phyloP scores from a whole-genome alignment of 2,113 vertebrate genomes.

The Anolis carolinensis region DNA sequence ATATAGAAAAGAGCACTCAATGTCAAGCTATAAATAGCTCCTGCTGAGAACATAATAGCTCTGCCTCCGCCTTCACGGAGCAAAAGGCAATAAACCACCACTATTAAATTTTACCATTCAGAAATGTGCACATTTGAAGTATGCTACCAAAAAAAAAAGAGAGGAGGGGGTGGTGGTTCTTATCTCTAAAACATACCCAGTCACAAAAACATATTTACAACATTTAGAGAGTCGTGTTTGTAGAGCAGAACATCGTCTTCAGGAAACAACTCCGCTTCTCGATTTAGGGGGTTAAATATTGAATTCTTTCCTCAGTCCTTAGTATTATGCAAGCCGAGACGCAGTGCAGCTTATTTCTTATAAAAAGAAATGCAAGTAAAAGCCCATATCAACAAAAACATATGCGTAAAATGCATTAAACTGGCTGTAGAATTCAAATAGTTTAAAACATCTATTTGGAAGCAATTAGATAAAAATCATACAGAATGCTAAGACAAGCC shows the following conservation, averaged over 20 bases:
- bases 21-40: slow-evolving; percentile 81
- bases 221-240: slow-evolving; percentile 61
- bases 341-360: too few relatives aligned
- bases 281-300: slow-evolving; percentile 61
- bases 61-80: slow-evolving; percentile 71
- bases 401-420: too few relatives aligned
- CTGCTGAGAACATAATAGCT: slow-evolving; percentile 73
- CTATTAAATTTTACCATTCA: slow-evolving; percentile 72
- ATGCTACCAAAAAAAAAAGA: slow-evolving; percentile 47
- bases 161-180: slow-evolving; percentile 24
- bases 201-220: slow-evolving; percentile 71
- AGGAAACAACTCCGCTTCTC: slow-evolving; percentile 50
- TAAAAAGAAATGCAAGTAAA: too few relatives aligned
- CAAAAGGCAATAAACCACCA: slow-evolving; percentile 74
- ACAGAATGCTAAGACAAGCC: too few relatives aligned
- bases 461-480: too few relatives aligned
- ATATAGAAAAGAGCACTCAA: slow-evolving; percentile 77
- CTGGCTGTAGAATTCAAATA: too few relatives aligned
- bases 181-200: slow-evolving; percentile 71
- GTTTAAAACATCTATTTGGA: too few relatives aligned
- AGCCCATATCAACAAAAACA: neutral
- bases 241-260: slow-evolving; percentile 56
- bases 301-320: slow-evolving; percentile 56
- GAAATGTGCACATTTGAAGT: slow-evolving; percentile 73
- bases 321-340: neutral